phyloP scores from a whole-genome alignment of 2,113 vertebrate species.

The Chrysochloris asiatica region DNA sequence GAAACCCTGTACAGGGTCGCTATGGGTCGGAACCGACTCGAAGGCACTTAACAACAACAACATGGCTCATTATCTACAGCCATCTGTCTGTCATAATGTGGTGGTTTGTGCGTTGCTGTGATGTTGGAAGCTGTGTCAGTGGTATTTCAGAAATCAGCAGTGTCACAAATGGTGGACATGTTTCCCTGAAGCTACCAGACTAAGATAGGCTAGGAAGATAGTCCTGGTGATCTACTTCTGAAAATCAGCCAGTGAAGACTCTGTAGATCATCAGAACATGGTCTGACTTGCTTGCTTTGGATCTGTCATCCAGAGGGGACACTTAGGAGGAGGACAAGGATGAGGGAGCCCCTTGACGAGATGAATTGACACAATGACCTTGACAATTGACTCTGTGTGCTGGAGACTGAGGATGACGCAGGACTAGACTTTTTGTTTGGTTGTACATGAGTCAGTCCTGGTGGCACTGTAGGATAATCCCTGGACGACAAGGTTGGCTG shows the following conservation, averaged over 20 bases:
- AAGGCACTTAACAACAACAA: too few relatives aligned
- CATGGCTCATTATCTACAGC: too few relatives aligned
- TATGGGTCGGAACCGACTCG: too few relatives aligned
- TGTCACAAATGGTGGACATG: not conserved
- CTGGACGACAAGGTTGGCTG: too few relatives aligned
- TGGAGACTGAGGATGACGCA: not conserved
- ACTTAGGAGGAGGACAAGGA: not conserved
- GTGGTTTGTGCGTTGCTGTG: not conserved
- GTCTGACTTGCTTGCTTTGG: not conserved
- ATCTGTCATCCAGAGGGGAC: not conserved
- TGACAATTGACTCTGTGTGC: not conserved
- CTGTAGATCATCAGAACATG: too few relatives aligned
- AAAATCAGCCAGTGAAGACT: not conserved
- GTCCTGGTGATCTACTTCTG: not conserved
- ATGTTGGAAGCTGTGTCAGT: not conserved
- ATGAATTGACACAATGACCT: not conserved
- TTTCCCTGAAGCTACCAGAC: too few relatives aligned
- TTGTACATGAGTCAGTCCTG: too few relatives aligned
- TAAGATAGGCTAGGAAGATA: not conserved
- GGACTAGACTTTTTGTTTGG: too few relatives aligned
- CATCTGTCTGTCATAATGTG: too few relatives aligned
- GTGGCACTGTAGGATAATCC: too few relatives aligned
- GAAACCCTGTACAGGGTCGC: too few relatives aligned
- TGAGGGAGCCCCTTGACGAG: not conserved
- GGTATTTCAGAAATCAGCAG: not conserved